Evolutionary conservation across 2,113 vertebrate genomes (phyloP).

Genomic region (Psettodes erumei): DNA sequence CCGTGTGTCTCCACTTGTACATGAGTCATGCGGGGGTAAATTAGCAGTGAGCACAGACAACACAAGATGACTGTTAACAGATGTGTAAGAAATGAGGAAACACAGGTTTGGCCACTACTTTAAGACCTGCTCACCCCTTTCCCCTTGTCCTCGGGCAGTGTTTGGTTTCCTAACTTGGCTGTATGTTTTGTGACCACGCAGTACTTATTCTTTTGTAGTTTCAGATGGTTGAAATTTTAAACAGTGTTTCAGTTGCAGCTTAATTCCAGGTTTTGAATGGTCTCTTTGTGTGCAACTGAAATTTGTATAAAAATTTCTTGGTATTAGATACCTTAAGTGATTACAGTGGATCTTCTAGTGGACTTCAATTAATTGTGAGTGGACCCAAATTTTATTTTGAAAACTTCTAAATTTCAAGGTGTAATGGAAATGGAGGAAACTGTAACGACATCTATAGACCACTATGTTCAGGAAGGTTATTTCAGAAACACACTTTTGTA

Average conservation of each 20-base stretch:
- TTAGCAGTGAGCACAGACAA: constrained; percentile 65
- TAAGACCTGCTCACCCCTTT: constrained; percentile 23
- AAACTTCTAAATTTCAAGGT: background rate
- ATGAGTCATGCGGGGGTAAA: constrained; percentile 60
- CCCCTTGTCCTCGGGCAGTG: constrained; percentile 13
- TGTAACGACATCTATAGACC: background rate
- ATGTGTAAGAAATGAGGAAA: constrained; percentile 69
- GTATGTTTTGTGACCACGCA: background rate
- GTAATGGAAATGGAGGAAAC: constrained; percentile 9
- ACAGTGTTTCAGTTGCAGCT: background rate
- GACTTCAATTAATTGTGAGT: background rate
- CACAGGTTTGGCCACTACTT: constrained; percentile 52
- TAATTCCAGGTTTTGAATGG: background rate
- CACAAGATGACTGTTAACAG: constrained; percentile 67
- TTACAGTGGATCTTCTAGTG: background rate
- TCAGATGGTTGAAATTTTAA: background rate
- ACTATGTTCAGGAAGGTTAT: constrained; percentile 7
- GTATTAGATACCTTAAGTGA: background rate
- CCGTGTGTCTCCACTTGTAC: constrained; percentile 26
- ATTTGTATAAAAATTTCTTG: background rate
- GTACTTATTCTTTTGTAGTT: constrained; percentile 10
- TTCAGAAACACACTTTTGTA: constrained; percentile 42
- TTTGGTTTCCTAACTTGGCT: constrained; percentile 30
- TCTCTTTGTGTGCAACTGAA: background rate
- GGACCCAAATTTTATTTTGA: background rate